Conservation (phyloP, 2,113 vertebrate species). For the Penelope pileata region DNA sequence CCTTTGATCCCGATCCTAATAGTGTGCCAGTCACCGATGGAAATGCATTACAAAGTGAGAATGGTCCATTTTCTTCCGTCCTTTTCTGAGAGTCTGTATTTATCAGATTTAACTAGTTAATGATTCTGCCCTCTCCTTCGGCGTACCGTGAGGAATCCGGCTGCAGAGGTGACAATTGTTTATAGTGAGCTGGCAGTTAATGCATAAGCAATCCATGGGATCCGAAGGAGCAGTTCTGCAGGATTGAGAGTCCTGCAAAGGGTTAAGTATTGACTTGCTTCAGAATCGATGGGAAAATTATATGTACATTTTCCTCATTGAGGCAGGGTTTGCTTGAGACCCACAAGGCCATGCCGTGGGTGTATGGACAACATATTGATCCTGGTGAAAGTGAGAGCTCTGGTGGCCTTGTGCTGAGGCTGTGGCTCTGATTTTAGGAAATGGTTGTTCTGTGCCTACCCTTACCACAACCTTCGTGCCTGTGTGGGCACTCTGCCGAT, state of each 20-base stretch:
- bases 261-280: not conserved
- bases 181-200: not conserved
- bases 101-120: slow-evolving; percentile 69
- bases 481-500: not conserved
- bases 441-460: not conserved
- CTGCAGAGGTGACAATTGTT: slow-evolving; percentile 1
- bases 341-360: fast-evolving
- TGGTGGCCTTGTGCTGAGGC: not conserved
- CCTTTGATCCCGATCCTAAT: slow-evolving; percentile 78
- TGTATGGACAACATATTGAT: not conserved
- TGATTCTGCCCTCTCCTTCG: slow-evolving; percentile 28
- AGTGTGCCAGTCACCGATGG: slow-evolving; percentile 73
- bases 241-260: not conserved
- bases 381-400: fast-evolving
- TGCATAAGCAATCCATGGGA: not conserved
- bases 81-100: slow-evolving; percentile 52
- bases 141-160: fast-evolving
- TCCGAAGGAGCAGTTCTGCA: not conserved
- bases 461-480: not conserved
- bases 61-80: slow-evolving; percentile 30
- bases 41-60: slow-evolving; percentile 48
- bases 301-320: fast-evolving
- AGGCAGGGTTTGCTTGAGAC: not conserved
- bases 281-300: not conserved
- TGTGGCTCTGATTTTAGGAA: not conserved